phyloP scores from a whole-genome alignment of 2,797 vertebrate species.

The Sebastes trivittatus region DNA sequence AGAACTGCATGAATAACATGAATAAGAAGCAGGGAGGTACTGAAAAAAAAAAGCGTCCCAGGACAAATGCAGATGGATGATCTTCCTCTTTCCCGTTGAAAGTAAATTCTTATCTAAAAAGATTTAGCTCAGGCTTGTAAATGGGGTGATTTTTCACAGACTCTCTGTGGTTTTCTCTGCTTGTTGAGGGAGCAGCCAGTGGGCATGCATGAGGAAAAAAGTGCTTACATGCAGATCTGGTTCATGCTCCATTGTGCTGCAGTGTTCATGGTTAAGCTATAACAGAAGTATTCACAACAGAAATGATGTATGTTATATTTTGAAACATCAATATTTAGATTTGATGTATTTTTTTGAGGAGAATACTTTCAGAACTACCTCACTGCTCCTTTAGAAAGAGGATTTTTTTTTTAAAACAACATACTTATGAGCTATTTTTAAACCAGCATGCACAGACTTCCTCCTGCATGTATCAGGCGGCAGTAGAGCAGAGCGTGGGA shows the following conservation, averaged over 20 bases:
- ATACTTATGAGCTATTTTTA: constrained; percentile 7
- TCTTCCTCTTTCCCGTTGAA: neutral
- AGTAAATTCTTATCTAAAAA: neutral
- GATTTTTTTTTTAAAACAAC: neutral
- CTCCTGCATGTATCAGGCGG: neutral
- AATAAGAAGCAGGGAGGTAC: neutral
- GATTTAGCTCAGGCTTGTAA: neutral
- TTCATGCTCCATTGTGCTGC: constrained; percentile 8
- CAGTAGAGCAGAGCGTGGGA: neutral
- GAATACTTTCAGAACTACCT: neutral
- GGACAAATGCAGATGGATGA: neutral
- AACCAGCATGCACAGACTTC: neutral
- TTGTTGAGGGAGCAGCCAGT: neutral
- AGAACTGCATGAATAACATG: constrained; percentile 4
- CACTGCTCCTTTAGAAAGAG: neutral
- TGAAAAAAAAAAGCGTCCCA: neutral
- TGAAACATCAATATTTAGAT: neutral
- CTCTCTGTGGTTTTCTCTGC: neutral
- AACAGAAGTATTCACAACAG: neutral
- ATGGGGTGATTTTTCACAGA: neutral
- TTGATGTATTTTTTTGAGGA: neutral
- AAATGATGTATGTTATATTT: neutral
- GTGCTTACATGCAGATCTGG: constrained; percentile 21
- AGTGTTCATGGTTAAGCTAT: neutral
- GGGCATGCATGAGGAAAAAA: constrained; percentile 28